Percentiles rank a stretch among this genome's conserved stretches.
Evolutionary conservation across 2,888 invertebrate species (phyloP).

Genomic region (Thereva unica): DNA sequence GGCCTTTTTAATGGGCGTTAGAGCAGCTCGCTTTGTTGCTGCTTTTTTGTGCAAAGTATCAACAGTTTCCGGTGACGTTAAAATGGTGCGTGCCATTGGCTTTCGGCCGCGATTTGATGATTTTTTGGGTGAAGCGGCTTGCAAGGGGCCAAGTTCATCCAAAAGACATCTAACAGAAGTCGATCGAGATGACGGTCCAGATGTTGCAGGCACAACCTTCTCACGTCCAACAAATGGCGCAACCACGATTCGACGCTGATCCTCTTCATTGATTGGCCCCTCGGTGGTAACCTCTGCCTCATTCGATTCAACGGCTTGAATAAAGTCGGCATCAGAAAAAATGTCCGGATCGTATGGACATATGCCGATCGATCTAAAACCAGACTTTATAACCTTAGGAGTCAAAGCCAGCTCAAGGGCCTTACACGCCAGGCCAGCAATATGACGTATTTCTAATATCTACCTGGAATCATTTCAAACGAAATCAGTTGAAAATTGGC

Average conservation of each 20-base stretch:
- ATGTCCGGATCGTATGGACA: conserved; percentile 40
- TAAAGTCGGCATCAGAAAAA: conserved; percentile 41
- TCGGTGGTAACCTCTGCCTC: conserved; percentile 4
- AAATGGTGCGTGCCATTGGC: conserved; percentile 21
- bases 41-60: not conserved
- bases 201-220: conserved; percentile 25
- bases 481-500: conserved; percentile 15
- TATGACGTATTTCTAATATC: conserved; percentile 40
- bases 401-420: conserved; percentile 39
- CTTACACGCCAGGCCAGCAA: conserved; percentile 45
- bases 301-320: conserved; percentile 38
- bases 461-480: conserved; percentile 8
- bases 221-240: conserved; percentile 1
- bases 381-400: conserved; percentile 27
- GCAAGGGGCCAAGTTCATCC: conserved; percentile 17
- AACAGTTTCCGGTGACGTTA: conserved; percentile 27
- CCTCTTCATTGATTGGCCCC: conserved; percentile 23
- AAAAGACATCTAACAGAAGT: conserved; percentile 20
- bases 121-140: conserved; percentile 18
- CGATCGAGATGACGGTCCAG: conserved; percentile 27
- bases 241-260: conserved; percentile 33
- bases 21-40: not conserved
- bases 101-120: conserved; percentile 36
- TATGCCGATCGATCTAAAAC: conserved; percentile 40
- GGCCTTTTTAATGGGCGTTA: not conserved